A percentile compares a stretch with the other conserved stretches of the same genome.
phyloP scores from a whole-genome alignment of 2,113 vertebrate species.

The Pelecanus crispus region DNA sequence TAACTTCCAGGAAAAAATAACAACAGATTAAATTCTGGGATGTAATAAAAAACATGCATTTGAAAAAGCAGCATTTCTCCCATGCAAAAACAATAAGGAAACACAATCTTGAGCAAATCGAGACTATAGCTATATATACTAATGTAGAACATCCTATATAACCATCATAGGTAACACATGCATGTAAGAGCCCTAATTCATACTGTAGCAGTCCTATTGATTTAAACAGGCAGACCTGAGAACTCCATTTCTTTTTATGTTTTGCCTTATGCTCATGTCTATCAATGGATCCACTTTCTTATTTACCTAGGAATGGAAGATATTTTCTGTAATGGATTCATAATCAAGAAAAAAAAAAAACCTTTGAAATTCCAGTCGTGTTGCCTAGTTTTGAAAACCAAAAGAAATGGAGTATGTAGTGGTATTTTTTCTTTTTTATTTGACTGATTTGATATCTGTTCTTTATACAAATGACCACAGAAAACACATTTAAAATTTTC shows the following conservation, averaged over 20 bases:
- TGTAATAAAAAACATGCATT: background rate
- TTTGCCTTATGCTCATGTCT: background rate
- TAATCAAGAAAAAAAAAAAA: background rate
- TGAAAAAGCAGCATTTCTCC: slow-evolving; percentile 24
- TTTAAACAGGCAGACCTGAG: background rate
- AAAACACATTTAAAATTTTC: background rate
- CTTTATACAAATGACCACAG: background rate
- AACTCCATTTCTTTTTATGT: background rate
- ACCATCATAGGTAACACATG: background rate
- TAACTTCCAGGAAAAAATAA: background rate
- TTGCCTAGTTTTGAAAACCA: background rate
- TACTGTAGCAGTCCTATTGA: background rate
- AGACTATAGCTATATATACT: background rate
- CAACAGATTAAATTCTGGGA: background rate
- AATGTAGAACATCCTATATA: background rate
- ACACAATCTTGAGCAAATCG: background rate
- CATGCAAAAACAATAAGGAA: background rate
- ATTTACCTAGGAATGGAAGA: background rate
- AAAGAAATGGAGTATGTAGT: background rate
- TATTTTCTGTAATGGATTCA: background rate
- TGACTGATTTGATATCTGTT: background rate
- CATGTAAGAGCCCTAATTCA: background rate
- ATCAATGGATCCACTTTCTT: background rate
- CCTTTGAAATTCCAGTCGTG: background rate
- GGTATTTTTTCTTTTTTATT: background rate